Evolutionary conservation across 2,113 vertebrate genomes (phyloP), one percentile per base, ranked within the genome.

Genomic region (Gallinago paraguaiae): DNA sequence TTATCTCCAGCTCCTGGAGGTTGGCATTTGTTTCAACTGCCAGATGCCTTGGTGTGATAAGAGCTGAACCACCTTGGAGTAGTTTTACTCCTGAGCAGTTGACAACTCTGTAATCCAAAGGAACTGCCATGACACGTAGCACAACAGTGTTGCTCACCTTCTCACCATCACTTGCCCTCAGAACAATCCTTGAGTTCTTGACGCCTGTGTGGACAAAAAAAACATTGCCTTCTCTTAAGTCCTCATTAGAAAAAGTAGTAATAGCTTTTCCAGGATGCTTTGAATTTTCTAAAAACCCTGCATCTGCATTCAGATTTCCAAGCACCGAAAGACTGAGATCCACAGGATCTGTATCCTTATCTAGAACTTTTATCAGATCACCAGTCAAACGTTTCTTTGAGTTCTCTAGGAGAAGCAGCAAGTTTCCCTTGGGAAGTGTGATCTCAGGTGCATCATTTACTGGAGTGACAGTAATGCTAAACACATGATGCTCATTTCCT

Each of bases 101-200:
- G 50, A 95, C 96, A 90, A 99, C 93, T 95, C 97, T 98, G 91
- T 98, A 99, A 86, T 99, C 97, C 85, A 99, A 97, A 23, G 98
- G 94, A 82, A 99, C 60, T 27, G 98, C 98, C 97, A 98, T 98
- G 82, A 99, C 92, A 74, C 98, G 96, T 48, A 99, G 96, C 50
- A 99, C 99, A 13, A 98, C 98, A 4, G 98, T 99, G 91, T 99
- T 99, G 96, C 99, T 99, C 79, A 99, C 98, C 88, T 98, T 99
- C 90, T 99, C 98, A 45, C 98, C 98, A 94, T 99, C 99, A 13
- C 97, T 98, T 17, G 98, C 99, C 96, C 99, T 98, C 50, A 99
- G 96, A 86, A 99, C 98, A 93, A 99, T 98, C 88, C 98, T 98
- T n/a, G 99, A 98, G 87, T 99, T 99, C 93, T 92, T 96, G 83